These are phyloP conservation scores for Mellivora capensis DNA, from an alignment of 2,113 vertebrate genomes.

Conservation along the genomic window DNA sequence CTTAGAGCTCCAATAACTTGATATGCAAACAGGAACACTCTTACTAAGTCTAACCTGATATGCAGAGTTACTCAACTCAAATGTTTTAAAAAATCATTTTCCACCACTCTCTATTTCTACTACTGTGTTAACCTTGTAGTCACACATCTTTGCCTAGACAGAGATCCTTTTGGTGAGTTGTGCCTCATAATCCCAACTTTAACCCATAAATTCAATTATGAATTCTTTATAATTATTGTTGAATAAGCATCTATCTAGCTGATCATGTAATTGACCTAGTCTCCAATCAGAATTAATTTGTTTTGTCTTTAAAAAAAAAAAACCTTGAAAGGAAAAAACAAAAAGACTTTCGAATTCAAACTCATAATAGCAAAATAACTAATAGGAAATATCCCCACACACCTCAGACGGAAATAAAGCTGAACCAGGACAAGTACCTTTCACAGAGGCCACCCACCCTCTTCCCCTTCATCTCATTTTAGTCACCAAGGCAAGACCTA, in stretches of 20 bases:
- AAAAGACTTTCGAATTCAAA: not conserved
- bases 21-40: not conserved
- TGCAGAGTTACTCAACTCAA: not conserved
- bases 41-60: not conserved
- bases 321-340: not conserved
- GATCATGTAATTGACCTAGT: not conserved
- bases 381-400: not conserved
- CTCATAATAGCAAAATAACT: not conserved
- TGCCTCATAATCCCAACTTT: not conserved
- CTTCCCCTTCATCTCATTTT: not conserved
- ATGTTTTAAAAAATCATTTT: not conserved
- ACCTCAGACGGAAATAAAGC: not conserved
- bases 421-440: not conserved
- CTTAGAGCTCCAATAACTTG: not conserved
- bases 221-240: not conserved
- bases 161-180: not conserved
- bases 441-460: rapidly evolving
- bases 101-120: not conserved
- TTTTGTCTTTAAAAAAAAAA: not conserved
- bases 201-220: not conserved
- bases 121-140: too few species aligned
- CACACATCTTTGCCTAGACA: not conserved
- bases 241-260: not conserved
- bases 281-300: not conserved
- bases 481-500: not conserved